A percentile compares a stretch with the other conserved stretches of the same genome.
phyloP scores from a whole-genome alignment of 2,113 vertebrate species.

The Bubo scandiacus region DNA sequence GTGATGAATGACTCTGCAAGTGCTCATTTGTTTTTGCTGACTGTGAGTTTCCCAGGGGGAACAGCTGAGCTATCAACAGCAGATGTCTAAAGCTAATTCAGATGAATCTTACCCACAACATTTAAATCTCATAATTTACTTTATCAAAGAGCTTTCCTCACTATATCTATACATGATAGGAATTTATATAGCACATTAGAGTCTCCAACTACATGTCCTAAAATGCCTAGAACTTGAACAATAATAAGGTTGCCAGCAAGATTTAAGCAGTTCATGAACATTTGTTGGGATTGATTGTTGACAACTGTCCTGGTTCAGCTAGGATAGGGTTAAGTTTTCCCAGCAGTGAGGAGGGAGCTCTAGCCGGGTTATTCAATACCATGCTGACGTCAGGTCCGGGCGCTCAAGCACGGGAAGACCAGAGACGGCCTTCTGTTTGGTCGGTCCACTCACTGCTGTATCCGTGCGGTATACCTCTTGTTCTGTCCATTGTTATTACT shows the following conservation, averaged over 20 bases:
- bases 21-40: background rate
- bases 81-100: background rate
- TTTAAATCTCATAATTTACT: background rate
- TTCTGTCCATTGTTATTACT: too few relatives aligned
- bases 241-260: background rate
- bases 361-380: too few relatives aligned
- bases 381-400: too few relatives aligned
- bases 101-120: background rate
- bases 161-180: background rate
- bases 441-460: too few relatives aligned
- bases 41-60: background rate
- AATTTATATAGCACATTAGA: fast-evolving
- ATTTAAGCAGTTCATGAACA: background rate
- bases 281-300: background rate
- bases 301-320: too few relatives aligned
- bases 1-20: background rate
- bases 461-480: too few relatives aligned
- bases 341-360: too few relatives aligned
- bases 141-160: background rate
- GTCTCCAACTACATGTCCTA: fast-evolving
- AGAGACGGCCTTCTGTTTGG: too few relatives aligned
- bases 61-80: background rate
- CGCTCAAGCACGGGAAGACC: too few relatives aligned
- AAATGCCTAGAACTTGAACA: background rate
- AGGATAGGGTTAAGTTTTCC: too few relatives aligned